A percentile compares a stretch with the other conserved stretches of the same genome.
Conservation (phyloP, 2,113 vertebrate genomes). For the Larimichthys polyactis region DNA sequence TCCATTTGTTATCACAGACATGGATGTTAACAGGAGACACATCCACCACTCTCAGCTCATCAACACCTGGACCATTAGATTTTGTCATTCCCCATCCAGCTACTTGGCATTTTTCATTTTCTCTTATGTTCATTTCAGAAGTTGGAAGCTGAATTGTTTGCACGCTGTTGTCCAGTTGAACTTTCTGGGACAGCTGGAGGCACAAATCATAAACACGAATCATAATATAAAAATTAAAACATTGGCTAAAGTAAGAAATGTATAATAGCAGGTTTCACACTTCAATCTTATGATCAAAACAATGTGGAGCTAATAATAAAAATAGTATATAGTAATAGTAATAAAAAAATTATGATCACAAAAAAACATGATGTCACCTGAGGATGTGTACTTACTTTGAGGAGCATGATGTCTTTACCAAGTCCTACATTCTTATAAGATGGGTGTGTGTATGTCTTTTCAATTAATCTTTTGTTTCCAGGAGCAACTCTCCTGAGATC, state of each 20-base stretch:
- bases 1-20: slow-evolving; percentile 23
- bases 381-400: slow-evolving; percentile 62
- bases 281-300: neutral
- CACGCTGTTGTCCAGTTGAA: neutral
- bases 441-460: neutral
- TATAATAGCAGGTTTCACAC: neutral
- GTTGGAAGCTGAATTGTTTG: slow-evolving; percentile 19
- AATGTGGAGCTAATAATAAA: neutral
- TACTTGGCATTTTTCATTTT: slow-evolving; percentile 50
- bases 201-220: too few relatives aligned
- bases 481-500: neutral
- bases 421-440: fast-evolving
- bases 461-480: neutral
- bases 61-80: fast-evolving
- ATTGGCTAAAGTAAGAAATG: neutral
- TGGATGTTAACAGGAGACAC: slow-evolving; percentile 43
- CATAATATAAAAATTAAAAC: too few relatives aligned
- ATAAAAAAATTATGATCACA: neutral
- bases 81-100: slow-evolving; percentile 71
- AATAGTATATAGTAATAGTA: too few relatives aligned
- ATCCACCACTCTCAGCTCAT: slow-evolving; percentile 48
- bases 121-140: neutral
- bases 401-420: slow-evolving; percentile 77
- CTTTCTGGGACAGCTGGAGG: slow-evolving; percentile 47
- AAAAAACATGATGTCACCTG: neutral